Evolutionary conservation across 1,140 invertebrate genomes (phyloP), one percentile per base, ranked within the genome.

Genomic region (Drosophila teissieri): DNA sequence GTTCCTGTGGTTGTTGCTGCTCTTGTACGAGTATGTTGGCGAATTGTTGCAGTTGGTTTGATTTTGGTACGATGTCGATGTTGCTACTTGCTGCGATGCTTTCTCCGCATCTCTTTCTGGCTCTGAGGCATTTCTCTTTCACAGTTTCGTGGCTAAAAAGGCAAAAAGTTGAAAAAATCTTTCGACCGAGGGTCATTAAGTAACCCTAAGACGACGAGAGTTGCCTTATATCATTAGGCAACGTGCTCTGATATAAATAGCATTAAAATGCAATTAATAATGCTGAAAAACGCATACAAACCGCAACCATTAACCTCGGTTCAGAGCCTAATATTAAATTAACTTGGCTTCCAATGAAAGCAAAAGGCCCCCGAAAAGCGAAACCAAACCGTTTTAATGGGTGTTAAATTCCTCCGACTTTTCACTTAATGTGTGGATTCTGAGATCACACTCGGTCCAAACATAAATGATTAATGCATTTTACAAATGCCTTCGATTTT

Each of bases 191-290:
- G 84, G 84, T 89, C 84, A 88, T 88, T 88, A 88, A 88, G 80
- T 89, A 88, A 80, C 80, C 67, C 56, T 54, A 4, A 48, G 37
- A 14, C 70, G 27, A 37, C 44, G 46, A 42, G 39, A 34, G 70
- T 65, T 69, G 75, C 73, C 64, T 81, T 80, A 58, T 19, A 42
- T 17, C 57, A 19, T 19, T 19, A 19, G 19, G 19, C 19, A 2
- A 19, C 53, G 51, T 15, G 60, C 11, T 8, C 14, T 27, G 31
- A 44, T 72, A 83, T 76, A 64, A 80, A 84, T 65, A 65, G 68
- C 80, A 84, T 89, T 84, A 83, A 88, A 88, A 89, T 70, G 54
- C 68, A 84, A 88, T 89, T 89, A 89, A 79, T 62, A 48, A 57
- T 55, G 48, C 45, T 51, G n/a, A 56, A 57, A 27, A 57, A 60